Percentiles rank a stretch among this genome's conserved stretches.
Conservation (phyloP, 1,140 invertebrate species). For the Temnothorax curvispinosus region DNA sequence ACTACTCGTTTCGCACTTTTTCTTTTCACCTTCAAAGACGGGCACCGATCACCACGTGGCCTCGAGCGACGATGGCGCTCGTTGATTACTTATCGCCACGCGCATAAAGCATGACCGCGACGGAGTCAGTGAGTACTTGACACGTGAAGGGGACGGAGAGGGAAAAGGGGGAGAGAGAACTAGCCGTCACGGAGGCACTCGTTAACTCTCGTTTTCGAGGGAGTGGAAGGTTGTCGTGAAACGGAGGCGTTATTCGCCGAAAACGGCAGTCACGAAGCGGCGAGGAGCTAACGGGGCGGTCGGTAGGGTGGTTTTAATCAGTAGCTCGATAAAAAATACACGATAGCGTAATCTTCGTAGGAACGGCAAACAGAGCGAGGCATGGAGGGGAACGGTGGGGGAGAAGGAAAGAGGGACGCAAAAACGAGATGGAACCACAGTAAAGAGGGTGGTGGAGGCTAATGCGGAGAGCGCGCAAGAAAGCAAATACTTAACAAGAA, state of each 20-base stretch:
- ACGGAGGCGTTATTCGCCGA: constrained; percentile 70
- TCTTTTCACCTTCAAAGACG: neutral
- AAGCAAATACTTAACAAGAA: constrained; percentile 73
- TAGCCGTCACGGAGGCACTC: constrained; percentile 69
- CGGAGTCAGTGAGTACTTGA: constrained; percentile 63
- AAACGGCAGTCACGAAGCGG: constrained; percentile 49
- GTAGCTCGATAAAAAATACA: constrained; percentile 76
- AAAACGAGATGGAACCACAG: constrained; percentile 68
- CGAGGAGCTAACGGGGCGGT: constrained; percentile 20
- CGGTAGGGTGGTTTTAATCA: constrained; percentile 73
- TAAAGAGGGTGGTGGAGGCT: constrained; percentile 60
- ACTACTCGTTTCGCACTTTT: neutral
- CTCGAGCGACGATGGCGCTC: constrained; percentile 4
- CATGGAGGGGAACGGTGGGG: neutral
- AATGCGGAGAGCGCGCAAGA: constrained; percentile 66
- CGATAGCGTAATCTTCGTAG: constrained; percentile 77
- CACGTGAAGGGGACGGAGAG: constrained; percentile 37
- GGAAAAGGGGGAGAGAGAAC: neutral
- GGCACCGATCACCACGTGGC: constrained; percentile 49
- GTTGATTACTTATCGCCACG: constrained; percentile 66
- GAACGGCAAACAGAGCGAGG: constrained; percentile 71
- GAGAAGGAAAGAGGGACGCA: constrained; percentile 40
- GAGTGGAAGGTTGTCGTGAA: constrained; percentile 55
- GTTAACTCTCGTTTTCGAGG: constrained; percentile 68
- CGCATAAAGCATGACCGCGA: constrained; percentile 60